Conservation (phyloP, 2,888 invertebrate species). For the Leistus spinibarbis region DNA sequence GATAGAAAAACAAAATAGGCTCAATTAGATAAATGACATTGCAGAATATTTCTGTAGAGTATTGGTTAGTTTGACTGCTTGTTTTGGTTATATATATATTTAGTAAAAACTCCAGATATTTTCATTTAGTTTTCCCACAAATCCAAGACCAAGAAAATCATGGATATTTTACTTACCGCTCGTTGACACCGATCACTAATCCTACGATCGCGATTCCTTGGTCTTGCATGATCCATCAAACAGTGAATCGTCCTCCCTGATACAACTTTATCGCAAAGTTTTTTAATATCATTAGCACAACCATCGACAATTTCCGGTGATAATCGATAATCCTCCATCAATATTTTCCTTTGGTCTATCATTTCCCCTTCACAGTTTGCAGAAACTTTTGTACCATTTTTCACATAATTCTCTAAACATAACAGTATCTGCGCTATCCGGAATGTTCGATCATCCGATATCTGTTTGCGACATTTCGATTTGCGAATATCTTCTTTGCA, state of each 20-base stretch:
- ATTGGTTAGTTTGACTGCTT: too few species aligned
- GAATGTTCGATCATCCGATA: constrained; percentile 82
- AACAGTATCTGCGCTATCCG: constrained; percentile 88
- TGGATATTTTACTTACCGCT: constrained; percentile 62
- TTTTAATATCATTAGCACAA: constrained; percentile 84
- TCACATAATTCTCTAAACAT: constrained; percentile 82
- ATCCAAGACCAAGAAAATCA: too few species aligned
- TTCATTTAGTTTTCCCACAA: too few species aligned
- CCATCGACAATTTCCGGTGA: constrained; percentile 90
- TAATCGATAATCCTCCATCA: constrained; percentile 92
- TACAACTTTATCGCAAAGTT: constrained; percentile 73
- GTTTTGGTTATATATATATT: too few species aligned
- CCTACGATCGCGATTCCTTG: constrained; percentile 59
- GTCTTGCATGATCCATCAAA: constrained; percentile 85
- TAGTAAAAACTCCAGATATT: too few species aligned
- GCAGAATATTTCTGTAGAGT: too few species aligned
- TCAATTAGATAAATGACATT: too few species aligned
- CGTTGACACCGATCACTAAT: constrained; percentile 75
- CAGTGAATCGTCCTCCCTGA: constrained; percentile 95
- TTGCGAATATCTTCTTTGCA: constrained; percentile 89
- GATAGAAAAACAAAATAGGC: too few species aligned
- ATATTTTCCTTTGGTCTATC: constrained; percentile 85
- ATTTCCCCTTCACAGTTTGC: constrained; percentile 87
- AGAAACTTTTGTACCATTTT: constrained; percentile 74
- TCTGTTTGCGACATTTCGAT: constrained; percentile 82